Evolutionary conservation across 30 jellyfish, hydroid and myxozoan genomes (phyloP), one percentile per base, ranked within the genome.

Genomic region (Nemopilema nomurai): DNA sequence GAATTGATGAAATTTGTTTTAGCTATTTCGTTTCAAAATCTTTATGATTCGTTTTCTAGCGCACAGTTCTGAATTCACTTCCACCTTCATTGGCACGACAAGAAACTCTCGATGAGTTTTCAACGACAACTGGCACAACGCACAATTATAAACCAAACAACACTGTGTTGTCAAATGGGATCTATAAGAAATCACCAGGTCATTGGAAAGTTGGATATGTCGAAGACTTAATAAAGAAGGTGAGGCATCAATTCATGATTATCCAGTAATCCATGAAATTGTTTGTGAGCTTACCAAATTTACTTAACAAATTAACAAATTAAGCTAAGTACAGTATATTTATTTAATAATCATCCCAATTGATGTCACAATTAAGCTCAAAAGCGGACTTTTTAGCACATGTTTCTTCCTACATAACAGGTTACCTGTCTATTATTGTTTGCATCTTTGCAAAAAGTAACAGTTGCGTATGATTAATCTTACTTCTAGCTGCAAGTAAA

Each of bases 151-250:
- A 91, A 75, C 96, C 96, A 65, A 28, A 28, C 28, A 69, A 69
- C 27, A 82, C 96, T 23, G 49, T 29, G 8, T 79, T 91, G 26
- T 69, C 88, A 53, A 86, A 81, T 23, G 80, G 67, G 1, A 49
- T 80, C 20, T 86, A 91, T 68, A 81, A 87, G 69, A 91, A 87
- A 32, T 84, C 98, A 21, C 91, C 98, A 16, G 98, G 98, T n/a
- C 95, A 87, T 51, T 91, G 98, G 98, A 86, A 86, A 1, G 98
- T 91, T 33, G 86, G 86, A 26, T 91, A 91, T 69, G 91, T 87
- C 7, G 98, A 86, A 62, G 98, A 91, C 74, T 79, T 88, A 41
- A 81, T 91, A 9, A 81, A 77, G 71, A 91, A 91, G 96, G 98
- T 91, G 69, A 30, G 64, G 22, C 50, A 71, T 19, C n/a, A 21